phyloP scores from a whole-genome alignment of 2,888 invertebrate species.

The Melolontha melolontha region DNA sequence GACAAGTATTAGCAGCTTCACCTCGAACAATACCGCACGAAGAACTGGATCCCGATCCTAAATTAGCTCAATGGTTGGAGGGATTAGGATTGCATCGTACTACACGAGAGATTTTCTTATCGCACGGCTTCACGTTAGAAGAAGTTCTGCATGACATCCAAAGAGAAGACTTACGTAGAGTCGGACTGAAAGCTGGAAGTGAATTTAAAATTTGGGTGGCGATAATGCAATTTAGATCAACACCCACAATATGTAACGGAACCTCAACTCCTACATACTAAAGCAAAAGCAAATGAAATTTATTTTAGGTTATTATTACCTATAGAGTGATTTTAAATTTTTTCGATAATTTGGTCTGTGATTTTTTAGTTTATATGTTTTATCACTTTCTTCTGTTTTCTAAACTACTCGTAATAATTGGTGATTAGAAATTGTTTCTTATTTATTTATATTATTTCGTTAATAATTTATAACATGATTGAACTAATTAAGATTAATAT shows the following conservation, averaged over 20 bases:
- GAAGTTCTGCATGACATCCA: conserved; percentile 85
- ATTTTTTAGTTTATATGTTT: too few species aligned
- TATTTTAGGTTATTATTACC: background rate
- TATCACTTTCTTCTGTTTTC: background rate
- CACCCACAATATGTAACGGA: conserved; percentile 17
- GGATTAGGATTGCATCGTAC: conserved; percentile 76
- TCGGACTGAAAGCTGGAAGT: conserved; percentile 85
- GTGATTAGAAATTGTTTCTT: too few species aligned
- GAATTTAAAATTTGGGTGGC: conserved; percentile 89
- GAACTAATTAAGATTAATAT: too few species aligned
- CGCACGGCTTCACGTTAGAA: conserved; percentile 82
- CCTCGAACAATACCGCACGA: conserved; percentile 58
- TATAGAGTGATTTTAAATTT: conserved; percentile 16
- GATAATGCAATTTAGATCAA: conserved; percentile 70
- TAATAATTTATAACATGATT: too few species aligned
- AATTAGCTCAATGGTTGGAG: conserved; percentile 79
- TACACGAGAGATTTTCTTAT: conserved; percentile 75
- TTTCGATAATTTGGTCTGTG: background rate
- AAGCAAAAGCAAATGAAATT: conserved; percentile 3
- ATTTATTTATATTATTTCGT: too few species aligned
- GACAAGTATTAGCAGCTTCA: conserved; percentile 54
- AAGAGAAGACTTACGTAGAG: conserved; percentile 83
- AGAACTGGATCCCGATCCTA: conserved; percentile 66
- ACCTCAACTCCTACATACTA: conserved; percentile 25
- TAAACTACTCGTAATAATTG: background rate